Percentiles rank a stretch among this genome's conserved stretches.
Conservation (phyloP, 2,113 vertebrate genomes). For the Xenopus borealis region DNA sequence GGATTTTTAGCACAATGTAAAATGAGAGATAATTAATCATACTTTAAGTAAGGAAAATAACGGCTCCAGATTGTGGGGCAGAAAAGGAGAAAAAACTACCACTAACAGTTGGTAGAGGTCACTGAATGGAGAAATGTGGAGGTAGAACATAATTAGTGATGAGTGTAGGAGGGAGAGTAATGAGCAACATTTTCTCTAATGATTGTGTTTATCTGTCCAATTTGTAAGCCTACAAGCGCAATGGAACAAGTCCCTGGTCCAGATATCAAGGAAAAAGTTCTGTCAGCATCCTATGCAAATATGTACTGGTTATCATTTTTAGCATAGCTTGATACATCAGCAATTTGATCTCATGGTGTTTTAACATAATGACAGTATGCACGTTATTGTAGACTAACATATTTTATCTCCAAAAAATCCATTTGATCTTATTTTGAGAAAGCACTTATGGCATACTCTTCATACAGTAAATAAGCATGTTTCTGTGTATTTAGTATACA, state of each 20-base stretch:
- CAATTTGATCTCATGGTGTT: too few relatives aligned
- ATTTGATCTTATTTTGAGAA: too few relatives aligned
- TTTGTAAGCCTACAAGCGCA: background rate
- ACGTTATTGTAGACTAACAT: too few relatives aligned
- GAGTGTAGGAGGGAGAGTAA: conserved; percentile 35
- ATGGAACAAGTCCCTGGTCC: conserved; percentile 7
- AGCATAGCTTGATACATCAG: too few relatives aligned
- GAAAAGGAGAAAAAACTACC: conserved; percentile 17
- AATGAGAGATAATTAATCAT: conserved; percentile 23
- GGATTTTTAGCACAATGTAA: background rate
- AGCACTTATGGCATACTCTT: too few relatives aligned
- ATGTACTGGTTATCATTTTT: too few relatives aligned
- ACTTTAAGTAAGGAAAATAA: background rate
- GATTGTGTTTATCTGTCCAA: conserved; percentile 21
- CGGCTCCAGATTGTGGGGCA: conserved; percentile 38
- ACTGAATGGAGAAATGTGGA: conserved; percentile 28
- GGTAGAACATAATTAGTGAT: conserved; percentile 27
- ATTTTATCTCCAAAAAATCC: too few relatives aligned
- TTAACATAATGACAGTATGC: too few relatives aligned
- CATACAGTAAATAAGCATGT: too few relatives aligned
- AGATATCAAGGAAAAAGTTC: background rate
- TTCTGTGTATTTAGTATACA: too few relatives aligned
- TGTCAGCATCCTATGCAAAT: too few relatives aligned
- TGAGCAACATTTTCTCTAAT: conserved; percentile 11
- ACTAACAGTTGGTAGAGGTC: conserved; percentile 40